These are phyloP conservation scores for Gila orcuttii DNA, from an alignment of 2,113 vertebrate species.

Conservation along the genomic window DNA sequence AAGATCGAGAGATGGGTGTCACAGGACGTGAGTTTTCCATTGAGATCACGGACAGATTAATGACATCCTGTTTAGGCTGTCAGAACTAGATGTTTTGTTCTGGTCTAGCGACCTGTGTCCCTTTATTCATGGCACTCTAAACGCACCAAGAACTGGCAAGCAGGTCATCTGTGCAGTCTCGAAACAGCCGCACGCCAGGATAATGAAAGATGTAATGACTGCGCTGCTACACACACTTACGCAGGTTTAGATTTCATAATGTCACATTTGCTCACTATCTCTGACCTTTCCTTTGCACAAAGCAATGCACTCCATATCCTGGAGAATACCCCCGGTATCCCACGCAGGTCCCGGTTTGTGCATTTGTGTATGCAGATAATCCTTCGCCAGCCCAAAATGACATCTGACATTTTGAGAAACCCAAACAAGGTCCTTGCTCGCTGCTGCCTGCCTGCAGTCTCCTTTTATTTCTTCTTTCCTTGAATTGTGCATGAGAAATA, in stretches of 20 bases:
- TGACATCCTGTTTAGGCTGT: neutral
- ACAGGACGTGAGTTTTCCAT: neutral
- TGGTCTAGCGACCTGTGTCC: conserved; percentile 26
- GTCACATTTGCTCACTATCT: conserved; percentile 67
- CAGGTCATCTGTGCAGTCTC: conserved; percentile 35
- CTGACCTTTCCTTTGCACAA: conserved; percentile 68
- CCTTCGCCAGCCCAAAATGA: conserved; percentile 64
- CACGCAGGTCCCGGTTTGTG: conserved; percentile 21
- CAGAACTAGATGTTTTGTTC: neutral
- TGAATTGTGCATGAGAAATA: conserved; percentile 46
- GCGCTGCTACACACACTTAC: neutral
- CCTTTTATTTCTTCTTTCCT: conserved; percentile 26
- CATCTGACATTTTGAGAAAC: conserved; percentile 57
- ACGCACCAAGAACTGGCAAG: conserved; percentile 26
- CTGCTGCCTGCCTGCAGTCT: conserved; percentile 24
- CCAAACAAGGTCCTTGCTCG: conserved; percentile 38
- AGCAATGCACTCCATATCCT: conserved; percentile 49
- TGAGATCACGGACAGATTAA: conserved; percentile 6
- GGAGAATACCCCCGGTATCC: conserved; percentile 6
- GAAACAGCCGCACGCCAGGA: neutral
- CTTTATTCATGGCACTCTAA: conserved; percentile 51
- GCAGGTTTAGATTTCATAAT: conserved; percentile 63
- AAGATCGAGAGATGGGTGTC: neutral
- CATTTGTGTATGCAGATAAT: conserved; percentile 60
- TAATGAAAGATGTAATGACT: conserved; percentile 18